Base-by-base conservation (phyloP, 2,888 invertebrate genomes). In the Acanthopleura granulata region DNA sequence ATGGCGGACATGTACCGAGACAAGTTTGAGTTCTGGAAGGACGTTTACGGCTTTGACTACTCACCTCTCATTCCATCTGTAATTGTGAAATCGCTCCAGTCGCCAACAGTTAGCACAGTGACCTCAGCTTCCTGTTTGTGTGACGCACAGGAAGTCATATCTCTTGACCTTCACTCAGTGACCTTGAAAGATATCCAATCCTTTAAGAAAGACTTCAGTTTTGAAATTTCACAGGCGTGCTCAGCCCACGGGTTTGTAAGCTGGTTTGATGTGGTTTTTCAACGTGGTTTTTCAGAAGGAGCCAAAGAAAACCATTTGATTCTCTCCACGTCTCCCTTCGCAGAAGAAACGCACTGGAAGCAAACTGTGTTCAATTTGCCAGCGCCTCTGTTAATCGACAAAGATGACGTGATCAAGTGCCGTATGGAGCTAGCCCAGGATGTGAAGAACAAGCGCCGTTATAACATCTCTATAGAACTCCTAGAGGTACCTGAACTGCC, bases 331-430 rank as follows among this genome's bases (percentile, higher is more conserved):
- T 94, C 95, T 0, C 97, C 97, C 3, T 91, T 93, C 61, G 91
- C 92, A 0, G 92, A 93, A 0, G 92, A 93, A 29, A 98, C 98
- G 0, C 98, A 98, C 92, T 98, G 98, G 98, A 96, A 97, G 88
- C 98, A 98, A 90, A 97, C 97, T 0, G 93, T 97, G 0, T 96
- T 97, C 90, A 95, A 95, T 86, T 92, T 98, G 18, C 94, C 93
- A 79, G 93, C 95, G 81, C 94, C 95, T 50, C 92, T 95, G 71
- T 89, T 92, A 72, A 93, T 96, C 0, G 93, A 93, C 80, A 91
- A 93, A 91, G 96, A 95, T n/a, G 85, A 88, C 49, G 75, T 61
- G 15, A 76, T 89, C 22, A 76, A 75, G 51, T 87, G 86, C 77
- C 78, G 76, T 30, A 72, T 89, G 16, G 80, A 80, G 6, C 79